Evolutionary conservation across 2,797 vertebrate species (phyloP).

Genomic region (Gobionotothen gibberifrons): DNA sequence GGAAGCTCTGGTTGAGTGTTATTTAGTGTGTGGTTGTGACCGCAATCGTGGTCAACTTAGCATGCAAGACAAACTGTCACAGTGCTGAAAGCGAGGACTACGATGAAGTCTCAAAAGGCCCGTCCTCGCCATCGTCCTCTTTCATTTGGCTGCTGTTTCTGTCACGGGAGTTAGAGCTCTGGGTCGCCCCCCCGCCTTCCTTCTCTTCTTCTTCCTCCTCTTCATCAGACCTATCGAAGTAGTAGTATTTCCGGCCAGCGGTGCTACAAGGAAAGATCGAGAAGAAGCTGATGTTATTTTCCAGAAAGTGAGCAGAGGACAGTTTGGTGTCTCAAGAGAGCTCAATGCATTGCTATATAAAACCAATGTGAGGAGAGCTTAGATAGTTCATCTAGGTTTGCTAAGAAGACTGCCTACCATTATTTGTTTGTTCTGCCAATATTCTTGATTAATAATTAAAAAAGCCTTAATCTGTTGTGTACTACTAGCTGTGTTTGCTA

Average conservation of each 20-base stretch:
- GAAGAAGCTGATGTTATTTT: background rate
- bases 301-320: background rate
- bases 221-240: slow-evolving; percentile 89
- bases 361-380: background rate
- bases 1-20: slow-evolving; percentile 35
- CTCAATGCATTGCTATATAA: background rate
- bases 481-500: background rate
- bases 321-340: background rate
- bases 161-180: slow-evolving; percentile 75
- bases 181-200: slow-evolving; percentile 74
- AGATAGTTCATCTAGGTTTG: background rate
- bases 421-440: background rate
- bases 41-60: slow-evolving; percentile 26
- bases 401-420: background rate
- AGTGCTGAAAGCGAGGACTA: slow-evolving; percentile 60
- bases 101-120: slow-evolving; percentile 79
- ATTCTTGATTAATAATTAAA: background rate
- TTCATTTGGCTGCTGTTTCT: slow-evolving; percentile 84
- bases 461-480: background rate
- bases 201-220: slow-evolving; percentile 91
- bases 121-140: slow-evolving; percentile 84
- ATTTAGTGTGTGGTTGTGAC: slow-evolving; percentile 23
- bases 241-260: slow-evolving; percentile 84
- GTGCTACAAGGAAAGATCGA: slow-evolving; percentile 82
- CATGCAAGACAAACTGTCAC: slow-evolving; percentile 55